Conservation (phyloP, 1,140 invertebrate genomes). For the Homarus americanus region DNA sequence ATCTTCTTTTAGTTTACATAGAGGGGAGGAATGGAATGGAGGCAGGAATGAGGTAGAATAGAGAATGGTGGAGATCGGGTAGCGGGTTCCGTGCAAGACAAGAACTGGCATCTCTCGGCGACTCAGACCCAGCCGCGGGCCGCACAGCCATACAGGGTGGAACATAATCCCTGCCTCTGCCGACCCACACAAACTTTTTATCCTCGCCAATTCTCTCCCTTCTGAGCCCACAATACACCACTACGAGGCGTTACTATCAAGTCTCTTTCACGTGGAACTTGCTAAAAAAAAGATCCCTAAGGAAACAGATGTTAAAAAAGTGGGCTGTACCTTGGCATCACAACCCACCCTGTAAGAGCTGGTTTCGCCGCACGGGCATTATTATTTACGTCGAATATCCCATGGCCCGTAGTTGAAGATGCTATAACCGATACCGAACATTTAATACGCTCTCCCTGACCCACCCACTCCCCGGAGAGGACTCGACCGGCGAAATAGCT, state of each 20-base stretch:
- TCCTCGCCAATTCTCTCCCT: not conserved
- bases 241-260: not conserved
- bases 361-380: slow-evolving; percentile 34
- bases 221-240: not conserved
- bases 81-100: not conserved
- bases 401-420: slow-evolving; percentile 22
- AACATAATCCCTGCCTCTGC: not conserved
- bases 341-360: slow-evolving; percentile 29
- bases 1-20: not conserved
- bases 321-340: not conserved
- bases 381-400: slow-evolving; percentile 46
- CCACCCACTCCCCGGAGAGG: not conserved
- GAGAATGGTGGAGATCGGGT: not conserved
- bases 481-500: not conserved
- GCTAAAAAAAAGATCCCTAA: not conserved
- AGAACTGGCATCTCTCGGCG: slow-evolving; percentile 41
- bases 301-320: not conserved
- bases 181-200: not conserved
- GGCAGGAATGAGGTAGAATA: not conserved
- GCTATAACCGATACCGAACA: slow-evolving; percentile 44
- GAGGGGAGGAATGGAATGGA: not conserved
- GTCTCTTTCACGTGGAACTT: not conserved
- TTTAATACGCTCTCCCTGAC: not conserved
- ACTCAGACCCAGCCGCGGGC: slow-evolving; percentile 37
- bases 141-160: slow-evolving; percentile 25